These are phyloP conservation scores for Eilema caniola DNA, from an alignment of 2,888 invertebrate genomes.

Conservation along the genomic window DNA sequence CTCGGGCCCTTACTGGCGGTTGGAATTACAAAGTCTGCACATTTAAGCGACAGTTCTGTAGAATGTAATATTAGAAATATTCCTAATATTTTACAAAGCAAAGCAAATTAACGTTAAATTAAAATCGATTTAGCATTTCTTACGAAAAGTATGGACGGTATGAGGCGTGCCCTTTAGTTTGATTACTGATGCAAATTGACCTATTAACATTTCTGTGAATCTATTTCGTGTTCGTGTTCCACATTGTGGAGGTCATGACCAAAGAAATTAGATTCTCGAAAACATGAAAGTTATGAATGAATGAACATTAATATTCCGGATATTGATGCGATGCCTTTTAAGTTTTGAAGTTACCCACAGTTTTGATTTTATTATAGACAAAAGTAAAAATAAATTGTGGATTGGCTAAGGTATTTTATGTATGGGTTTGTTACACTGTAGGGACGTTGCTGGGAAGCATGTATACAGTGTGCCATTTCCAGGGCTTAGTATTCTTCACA, in stretches of 20 bases:
- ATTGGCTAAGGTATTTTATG: too few relatives aligned
- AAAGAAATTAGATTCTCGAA: not conserved
- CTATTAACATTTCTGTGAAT: constrained; percentile 4
- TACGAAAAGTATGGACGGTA: not conserved
- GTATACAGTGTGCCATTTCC: too few relatives aligned
- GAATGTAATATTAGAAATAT: not conserved
- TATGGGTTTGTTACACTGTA: too few relatives aligned
- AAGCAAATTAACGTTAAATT: not conserved
- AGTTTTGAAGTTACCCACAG: not conserved
- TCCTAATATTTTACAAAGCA: not conserved
- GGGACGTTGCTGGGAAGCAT: too few relatives aligned
- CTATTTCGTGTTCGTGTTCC: not conserved
- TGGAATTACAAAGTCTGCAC: not conserved
- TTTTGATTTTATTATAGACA: not conserved
- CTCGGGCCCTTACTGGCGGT: not conserved
- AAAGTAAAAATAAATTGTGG: not conserved
- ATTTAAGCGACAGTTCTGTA: not conserved
- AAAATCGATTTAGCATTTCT: constrained; percentile 3
- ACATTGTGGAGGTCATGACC: not conserved
- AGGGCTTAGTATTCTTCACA: too few relatives aligned
- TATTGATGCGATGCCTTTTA: not conserved
- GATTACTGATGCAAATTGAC: constrained; percentile 1
- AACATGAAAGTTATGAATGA: not conserved
- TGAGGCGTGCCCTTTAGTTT: not conserved
- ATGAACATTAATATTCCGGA: not conserved